phyloP scores from a whole-genome alignment of 2,888 invertebrate species.

The Drosophila nigricruria region DNA sequence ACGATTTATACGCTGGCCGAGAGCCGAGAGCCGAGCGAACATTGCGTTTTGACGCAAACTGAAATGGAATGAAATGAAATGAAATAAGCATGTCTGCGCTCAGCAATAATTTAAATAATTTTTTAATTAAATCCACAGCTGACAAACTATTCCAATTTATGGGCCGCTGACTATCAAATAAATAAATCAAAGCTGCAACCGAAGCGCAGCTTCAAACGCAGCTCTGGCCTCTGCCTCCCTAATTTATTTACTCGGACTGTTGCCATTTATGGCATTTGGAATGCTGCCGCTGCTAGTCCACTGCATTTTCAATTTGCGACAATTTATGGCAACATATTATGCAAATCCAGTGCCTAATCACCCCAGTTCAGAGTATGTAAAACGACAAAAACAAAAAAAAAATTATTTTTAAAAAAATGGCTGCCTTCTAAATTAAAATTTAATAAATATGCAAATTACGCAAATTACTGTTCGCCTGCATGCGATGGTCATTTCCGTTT shows the following conservation, averaged over 20 bases:
- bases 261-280: slow-evolving; percentile 70
- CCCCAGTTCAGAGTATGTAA: slow-evolving; percentile 20
- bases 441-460: slow-evolving; percentile 76
- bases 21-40: too few relatives aligned
- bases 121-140: slow-evolving; percentile 74
- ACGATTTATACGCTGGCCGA: slow-evolving; percentile 33
- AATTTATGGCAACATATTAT: slow-evolving; percentile 74
- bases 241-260: slow-evolving; percentile 75
- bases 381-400: background rate
- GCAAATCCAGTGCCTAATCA: slow-evolving; percentile 75
- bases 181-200: slow-evolving; percentile 65
- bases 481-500: slow-evolving; percentile 64
- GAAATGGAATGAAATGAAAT: slow-evolving; percentile 31
- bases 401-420: slow-evolving; percentile 7
- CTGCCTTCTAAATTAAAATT: slow-evolving; percentile 66
- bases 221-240: slow-evolving; percentile 66
- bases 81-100: slow-evolving; percentile 37
- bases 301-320: slow-evolving; percentile 64
- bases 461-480: slow-evolving; percentile 63
- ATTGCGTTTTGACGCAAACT: slow-evolving; percentile 45
- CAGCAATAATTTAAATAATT: slow-evolving; percentile 76
- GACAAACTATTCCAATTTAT: slow-evolving; percentile 71
- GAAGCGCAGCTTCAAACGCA: slow-evolving; percentile 52
- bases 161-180: slow-evolving; percentile 48
- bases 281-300: slow-evolving; percentile 24